Evolutionary conservation across 2,888 invertebrate species (phyloP).

Genomic region (Pyralis farinalis): DNA sequence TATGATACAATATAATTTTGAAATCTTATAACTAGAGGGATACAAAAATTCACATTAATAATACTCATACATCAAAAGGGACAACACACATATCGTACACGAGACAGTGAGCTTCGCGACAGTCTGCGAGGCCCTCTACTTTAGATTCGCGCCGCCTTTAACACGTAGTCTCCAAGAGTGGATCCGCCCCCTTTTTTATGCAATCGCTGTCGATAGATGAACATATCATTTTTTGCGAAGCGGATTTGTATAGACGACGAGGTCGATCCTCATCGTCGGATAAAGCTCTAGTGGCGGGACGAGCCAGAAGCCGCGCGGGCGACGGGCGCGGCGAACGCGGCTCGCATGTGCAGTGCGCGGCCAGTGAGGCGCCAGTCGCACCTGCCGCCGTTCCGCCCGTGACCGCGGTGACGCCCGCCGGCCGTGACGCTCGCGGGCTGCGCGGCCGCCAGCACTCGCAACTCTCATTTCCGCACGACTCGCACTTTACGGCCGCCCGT

Average conservation of each 20-base stretch:
- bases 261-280: constrained; percentile 51
- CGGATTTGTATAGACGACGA: constrained; percentile 49
- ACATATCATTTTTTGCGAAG: constrained; percentile 43
- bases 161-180: constrained; percentile 70
- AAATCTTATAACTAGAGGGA: constrained; percentile 70
- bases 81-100: constrained; percentile 37
- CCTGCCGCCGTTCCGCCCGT: constrained; percentile 19
- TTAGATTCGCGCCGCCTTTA: constrained; percentile 23
- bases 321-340: constrained; percentile 33
- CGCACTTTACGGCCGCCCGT: constrained; percentile 42
- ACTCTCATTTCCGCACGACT: constrained; percentile 44
- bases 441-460: constrained; percentile 45
- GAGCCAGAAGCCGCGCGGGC: constrained; percentile 28
- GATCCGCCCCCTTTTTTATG: constrained; percentile 38
- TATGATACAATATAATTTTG: constrained; percentile 73
- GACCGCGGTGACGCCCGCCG: constrained; percentile 24
- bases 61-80: constrained; percentile 60
- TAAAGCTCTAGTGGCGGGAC: constrained; percentile 36
- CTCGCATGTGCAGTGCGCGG: constrained; percentile 38
- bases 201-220: constrained; percentile 28
- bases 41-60: constrained; percentile 76
- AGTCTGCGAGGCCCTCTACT: constrained; percentile 8
- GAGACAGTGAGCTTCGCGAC: constrained; percentile 21
- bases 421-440: constrained; percentile 26
- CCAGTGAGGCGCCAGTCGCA: constrained; percentile 22